Evolutionary conservation across 2,797 vertebrate species (phyloP).

Genomic region (Phalanger gymnotis): DNA sequence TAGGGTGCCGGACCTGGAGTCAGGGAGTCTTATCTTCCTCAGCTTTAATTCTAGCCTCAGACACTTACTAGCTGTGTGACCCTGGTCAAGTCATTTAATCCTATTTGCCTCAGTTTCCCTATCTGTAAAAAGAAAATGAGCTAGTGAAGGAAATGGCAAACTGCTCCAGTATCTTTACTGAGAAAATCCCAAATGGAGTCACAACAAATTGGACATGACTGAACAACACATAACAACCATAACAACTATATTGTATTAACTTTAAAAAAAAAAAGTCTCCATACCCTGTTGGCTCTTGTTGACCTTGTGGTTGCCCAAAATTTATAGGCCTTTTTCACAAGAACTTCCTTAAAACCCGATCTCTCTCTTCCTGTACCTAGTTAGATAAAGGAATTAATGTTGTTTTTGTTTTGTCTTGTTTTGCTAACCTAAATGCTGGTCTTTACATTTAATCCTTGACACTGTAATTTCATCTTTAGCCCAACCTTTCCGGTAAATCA

Average conservation of each 20-base stretch:
- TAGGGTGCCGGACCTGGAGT: too few relatives aligned
- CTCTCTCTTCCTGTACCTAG: neutral
- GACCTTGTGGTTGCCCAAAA: neutral
- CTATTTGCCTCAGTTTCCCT: too few relatives aligned
- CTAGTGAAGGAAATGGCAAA: too few relatives aligned
- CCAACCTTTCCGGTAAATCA: neutral
- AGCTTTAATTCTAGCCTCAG: too few relatives aligned
- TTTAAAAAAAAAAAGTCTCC: neutral
- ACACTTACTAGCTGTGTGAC: too few relatives aligned
- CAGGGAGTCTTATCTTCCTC: too few relatives aligned
- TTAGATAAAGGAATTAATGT: neutral
- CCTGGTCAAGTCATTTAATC: too few relatives aligned
- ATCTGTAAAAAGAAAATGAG: too few relatives aligned
- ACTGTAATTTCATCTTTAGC: neutral
- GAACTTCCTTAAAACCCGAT: neutral
- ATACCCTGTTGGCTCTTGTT: neutral
- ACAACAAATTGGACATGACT: neutral
- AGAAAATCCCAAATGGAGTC: neutral
- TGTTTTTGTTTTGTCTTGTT: neutral
- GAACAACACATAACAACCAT: too few relatives aligned
- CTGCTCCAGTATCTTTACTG: neutral
- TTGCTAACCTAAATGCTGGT: neutral
- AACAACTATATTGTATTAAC: neutral
- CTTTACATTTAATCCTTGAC: neutral
- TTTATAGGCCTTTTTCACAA: neutral